Evolutionary conservation across 2,797 vertebrate species (phyloP), one percentile per base, ranked within the genome.

Genomic region (Scolopax rusticola): DNA sequence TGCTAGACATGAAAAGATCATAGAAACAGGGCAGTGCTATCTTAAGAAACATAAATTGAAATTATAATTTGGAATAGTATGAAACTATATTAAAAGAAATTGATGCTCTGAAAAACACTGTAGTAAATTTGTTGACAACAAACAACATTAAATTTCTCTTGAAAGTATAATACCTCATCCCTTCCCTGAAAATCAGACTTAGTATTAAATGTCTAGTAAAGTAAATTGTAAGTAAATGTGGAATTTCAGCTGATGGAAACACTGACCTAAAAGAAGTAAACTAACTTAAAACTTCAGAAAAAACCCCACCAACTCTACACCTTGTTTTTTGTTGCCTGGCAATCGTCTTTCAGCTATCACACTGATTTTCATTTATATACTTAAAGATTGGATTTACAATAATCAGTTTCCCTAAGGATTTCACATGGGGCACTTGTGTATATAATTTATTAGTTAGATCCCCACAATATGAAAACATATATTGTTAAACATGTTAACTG

Each of bases 251-350:
- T 19, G 65, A 28, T n/a, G 36, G 30, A 11, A 93, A 56, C 24
- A 71, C 8, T 53, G 41, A 67, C 13, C 18, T 50, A 63, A 74
- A 90, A 65, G 12, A 70, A 80, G 8, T 54, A n/a, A 93, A 74
- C 8, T 38, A 57, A 69, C 8, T 67, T 25, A 23, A 2, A 73
- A 28, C 4, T 77, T 84, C n/a, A 85, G 14, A 6, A 70, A 64
- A 71, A 77, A 76, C 6, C 0, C 0, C 6, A 75, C 14, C 11
- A 75, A 10, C 8, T 23, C 30, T 43, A 54, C 0, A 1, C 23
- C 15, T 23, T 63, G 6, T 11, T 84, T 84, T 75, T 75, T 9
- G 32, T 67, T 27, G 13, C 14, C 40, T 89, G 18, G 17, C 6
- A 77, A 77, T 6, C 15, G 18, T 41, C 23, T 70, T 61, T 74